Evolutionary conservation across 2,888 invertebrate species (phyloP), one percentile per base, ranked within the genome.

Genomic region (Altica lythri): DNA sequence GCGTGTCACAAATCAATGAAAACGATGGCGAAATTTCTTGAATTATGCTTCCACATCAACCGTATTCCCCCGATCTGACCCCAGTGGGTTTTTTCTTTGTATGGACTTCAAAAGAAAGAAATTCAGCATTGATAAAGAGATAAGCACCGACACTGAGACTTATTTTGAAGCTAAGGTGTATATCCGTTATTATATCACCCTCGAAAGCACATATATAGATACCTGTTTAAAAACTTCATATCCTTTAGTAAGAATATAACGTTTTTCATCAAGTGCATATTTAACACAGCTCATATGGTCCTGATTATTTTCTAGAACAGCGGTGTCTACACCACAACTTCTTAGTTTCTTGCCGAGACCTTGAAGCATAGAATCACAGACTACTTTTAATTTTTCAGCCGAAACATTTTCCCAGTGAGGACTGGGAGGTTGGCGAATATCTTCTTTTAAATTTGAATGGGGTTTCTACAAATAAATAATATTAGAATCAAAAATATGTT

Each of bases 321-420:
- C 75, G 48, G 81, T 82, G 70, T 84, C 86, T 53, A 82, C 82
- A 57, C 83, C 88, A 72, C 80, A 83, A 67, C 79, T 83, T 65
- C 84, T 81, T 72, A 85, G 81, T 73, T 80, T 83, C 75, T 78
- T 80, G 1, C 83, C 83, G 37, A 88, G 72, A 6, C 84, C 80
- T 61, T 78, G 78, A 8, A 83, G 62, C 80, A 80, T 82, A 3
- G 80, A 80, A 73, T 86, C 86, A 66, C 85, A 85, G 16, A 86
- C 81, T 27, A 85, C 67, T 67, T 71, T 71, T 6, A 79, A 52
- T 44, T 72, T 61, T 22, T 68, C 62, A 9, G 74, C 72, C 29
- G 68, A 54, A 10, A 71, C 66, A 9, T 63, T 44, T 13, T 61
- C 60, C 2, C 49, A 40, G 42, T 72, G 67, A 2, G 73, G 72